Evolutionary conservation across 2,888 invertebrate genomes (phyloP), one percentile per base, ranked within the genome.

Genomic region (Neoscelio sp.): DNA sequence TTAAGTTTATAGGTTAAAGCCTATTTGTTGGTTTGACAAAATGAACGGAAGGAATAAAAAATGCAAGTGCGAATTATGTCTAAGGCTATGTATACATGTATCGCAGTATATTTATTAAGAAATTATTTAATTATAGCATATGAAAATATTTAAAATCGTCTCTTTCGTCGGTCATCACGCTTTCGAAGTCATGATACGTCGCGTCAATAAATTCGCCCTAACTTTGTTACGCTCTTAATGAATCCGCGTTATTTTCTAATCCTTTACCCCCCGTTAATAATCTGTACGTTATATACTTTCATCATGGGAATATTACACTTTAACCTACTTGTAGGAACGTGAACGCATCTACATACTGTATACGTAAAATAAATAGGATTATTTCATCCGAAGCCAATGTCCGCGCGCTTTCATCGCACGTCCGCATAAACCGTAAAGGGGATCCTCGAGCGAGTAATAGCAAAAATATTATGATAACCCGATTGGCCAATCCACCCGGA

Each of bases 381-480:
- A 86, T 84, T 83, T 82, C 80, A 82, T 85, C 81, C 82, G 81
- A 74, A 67, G 58, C 64, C 64, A 52, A 64, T 58, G 71, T 76
- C 74, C 68, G 35, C 68, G 35, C 52, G 50, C 60, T 77, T 68
- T 73, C 73, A 50, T 73, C 76, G 52, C 76, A 73, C 60, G 75
- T 54, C 30, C 70, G 74, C 78, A 81, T 67, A 54, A 71, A 71
- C 38, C 82, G 78, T 48, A 78, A 79, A 80, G 78, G 81, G 82
- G 82, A 81, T 83, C 76, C 76, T 12, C 46, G 60, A 76, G 62
- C 74, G 44, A 80, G 86, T 88, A 87, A 87, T 87, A 86, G 86
- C 78, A 84, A 87, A 88, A 89, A 89, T 89, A 89, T 90, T 89
- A 89, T 89, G 89, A 87, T 89, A 89, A 90, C 87, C 82, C 85